Evolutionary conservation across 2,113 vertebrate species (phyloP), one percentile per base, ranked within the genome.

Genomic region (Odocoileus hemionus): DNA sequence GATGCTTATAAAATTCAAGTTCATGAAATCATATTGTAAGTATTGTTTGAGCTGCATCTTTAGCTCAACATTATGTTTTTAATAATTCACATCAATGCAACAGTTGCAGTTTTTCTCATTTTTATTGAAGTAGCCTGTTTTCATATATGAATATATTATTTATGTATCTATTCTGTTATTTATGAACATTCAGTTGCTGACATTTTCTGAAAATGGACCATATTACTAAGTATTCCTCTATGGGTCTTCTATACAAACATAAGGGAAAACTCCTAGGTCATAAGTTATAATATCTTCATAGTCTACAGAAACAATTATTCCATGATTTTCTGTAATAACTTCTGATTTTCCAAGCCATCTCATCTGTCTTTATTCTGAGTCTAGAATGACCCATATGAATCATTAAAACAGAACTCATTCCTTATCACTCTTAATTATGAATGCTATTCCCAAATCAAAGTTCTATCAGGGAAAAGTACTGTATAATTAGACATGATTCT

Each of bases 401-500:
- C 39, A 92, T 79, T 61, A 74, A 87, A 93, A 79, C 3, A 28
- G 25, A 96, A 47, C 10, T 88, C 14, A 93, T 7, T 91, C 70
- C 19, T 70, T 88, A 55, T 70, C 21, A 82, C 8, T 91, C 21
- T 58, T 93, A 82, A 88, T 91, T 36, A 95, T 6, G 60, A 84
- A 86, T 25, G 23, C 16, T 64, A 94, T 79, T 28, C 25, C 45
- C 45, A 92, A 89, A 92, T 97, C 52, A 95, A 96, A 89, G 16
- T 86, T 83, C 26, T 92, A 74, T 47, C 70, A 76, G 19, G 12
- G 8, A 90, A 8, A 95, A 97, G 43, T 84, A 70, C 25, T 86
- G n/a, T 23, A 50, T 82, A 97, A 95, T 95, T 96, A 94, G 57
- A 86, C 13, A 70, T 70, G 25, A 96, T 84, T 96, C 86, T 74